phyloP scores from a whole-genome alignment of 2,797 vertebrate species.

The Argyrosomus regius region DNA sequence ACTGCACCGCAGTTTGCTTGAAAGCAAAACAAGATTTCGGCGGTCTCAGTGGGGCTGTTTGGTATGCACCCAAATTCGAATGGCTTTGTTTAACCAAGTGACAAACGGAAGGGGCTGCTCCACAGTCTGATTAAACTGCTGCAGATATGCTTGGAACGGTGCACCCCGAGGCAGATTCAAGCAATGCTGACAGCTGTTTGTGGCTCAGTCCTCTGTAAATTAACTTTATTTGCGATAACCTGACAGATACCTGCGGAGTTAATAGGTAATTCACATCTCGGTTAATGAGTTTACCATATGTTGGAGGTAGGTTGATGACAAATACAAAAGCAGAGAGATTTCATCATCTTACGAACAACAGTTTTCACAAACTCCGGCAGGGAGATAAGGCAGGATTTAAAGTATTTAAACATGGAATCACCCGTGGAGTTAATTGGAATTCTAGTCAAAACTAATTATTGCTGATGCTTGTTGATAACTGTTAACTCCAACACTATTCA shows the following conservation, averaged over 20 bases:
- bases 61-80: slow-evolving; percentile 28
- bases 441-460: slow-evolving; percentile 64
- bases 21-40: slow-evolving; percentile 11
- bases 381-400: slow-evolving; percentile 48
- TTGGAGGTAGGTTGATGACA: slow-evolving; percentile 41
- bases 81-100: slow-evolving; percentile 46
- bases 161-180: slow-evolving; percentile 41
- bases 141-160: slow-evolving; percentile 23
- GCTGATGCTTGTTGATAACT: slow-evolving; percentile 58
- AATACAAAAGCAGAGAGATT: slow-evolving; percentile 27
- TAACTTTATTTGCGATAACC: slow-evolving; percentile 48
- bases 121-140: slow-evolving; percentile 27
- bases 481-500: slow-evolving; percentile 36
- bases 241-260: slow-evolving; percentile 47
- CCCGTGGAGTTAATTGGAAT: slow-evolving; percentile 63
- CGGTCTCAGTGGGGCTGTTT: slow-evolving; percentile 9
- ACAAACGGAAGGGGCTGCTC: slow-evolving; percentile 21
- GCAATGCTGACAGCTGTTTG: slow-evolving; percentile 41
- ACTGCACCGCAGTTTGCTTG: slow-evolving; percentile 10
- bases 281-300: slow-evolving; percentile 57
- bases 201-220: slow-evolving; percentile 31
- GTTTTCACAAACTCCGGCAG: slow-evolving; percentile 22
- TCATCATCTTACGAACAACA: slow-evolving; percentile 39
- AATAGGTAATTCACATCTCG: slow-evolving; percentile 48
- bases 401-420: slow-evolving; percentile 50